Evolutionary conservation across 2,888 invertebrate species (phyloP).

Genomic region (Sturmia bella): DNA sequence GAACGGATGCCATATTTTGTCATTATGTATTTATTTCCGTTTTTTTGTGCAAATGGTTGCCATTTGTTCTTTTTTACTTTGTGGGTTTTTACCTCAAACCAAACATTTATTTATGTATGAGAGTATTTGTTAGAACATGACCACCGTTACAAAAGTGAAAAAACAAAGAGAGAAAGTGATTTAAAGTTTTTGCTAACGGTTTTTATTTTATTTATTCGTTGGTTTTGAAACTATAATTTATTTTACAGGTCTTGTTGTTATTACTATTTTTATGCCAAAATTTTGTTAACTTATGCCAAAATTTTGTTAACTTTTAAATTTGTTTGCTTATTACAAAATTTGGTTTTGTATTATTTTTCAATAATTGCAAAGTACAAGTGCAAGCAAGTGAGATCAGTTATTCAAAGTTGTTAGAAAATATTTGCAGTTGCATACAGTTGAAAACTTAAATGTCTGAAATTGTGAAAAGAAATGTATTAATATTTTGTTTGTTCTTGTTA

Average conservation of each 20-base stretch:
- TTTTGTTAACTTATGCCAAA: constrained; percentile 62
- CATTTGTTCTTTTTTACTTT: constrained; percentile 14
- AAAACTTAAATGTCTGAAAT: no score
- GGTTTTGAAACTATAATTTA: constrained; percentile 59
- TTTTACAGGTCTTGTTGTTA: constrained; percentile 49
- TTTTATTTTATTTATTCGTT: constrained; percentile 43
- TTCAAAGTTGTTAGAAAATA: no score
- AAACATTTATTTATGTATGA: constrained; percentile 38
- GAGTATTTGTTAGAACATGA: neutral
- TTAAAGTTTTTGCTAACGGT: neutral
- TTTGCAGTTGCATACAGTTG: no score
- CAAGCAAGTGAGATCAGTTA: no score
- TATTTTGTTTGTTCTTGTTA: no score
- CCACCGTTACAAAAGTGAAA: constrained; percentile 3
- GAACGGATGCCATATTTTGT: constrained; percentile 69
- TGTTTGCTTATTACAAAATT: no score
- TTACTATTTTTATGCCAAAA: constrained; percentile 55
- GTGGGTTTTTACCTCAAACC: constrained; percentile 23
- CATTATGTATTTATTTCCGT: constrained; percentile 68
- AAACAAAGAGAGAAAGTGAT: constrained; percentile 22
- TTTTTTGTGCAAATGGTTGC: constrained; percentile 16
- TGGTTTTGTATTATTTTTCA: no score
- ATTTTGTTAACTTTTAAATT: no score
- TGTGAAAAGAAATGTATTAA: no score
- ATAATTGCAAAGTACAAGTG: no score